Evolutionary conservation across 2,113 vertebrate species (phyloP), one percentile per base, ranked within the genome.

Genomic region (Vimba vimba): DNA sequence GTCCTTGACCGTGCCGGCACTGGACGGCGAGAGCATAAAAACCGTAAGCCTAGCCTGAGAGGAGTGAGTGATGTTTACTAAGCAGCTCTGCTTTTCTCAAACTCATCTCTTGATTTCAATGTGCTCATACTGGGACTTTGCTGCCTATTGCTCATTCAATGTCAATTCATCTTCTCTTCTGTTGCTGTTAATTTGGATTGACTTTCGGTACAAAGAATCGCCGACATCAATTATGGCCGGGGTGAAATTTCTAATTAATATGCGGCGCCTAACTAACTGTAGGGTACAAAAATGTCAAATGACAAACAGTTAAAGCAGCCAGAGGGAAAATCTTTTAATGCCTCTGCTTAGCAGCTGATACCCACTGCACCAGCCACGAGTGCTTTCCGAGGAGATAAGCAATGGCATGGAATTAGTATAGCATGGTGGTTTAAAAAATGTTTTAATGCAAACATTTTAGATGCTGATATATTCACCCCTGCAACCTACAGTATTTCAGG

Each of bases 191-290:
- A 93, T 94, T 91, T 93, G 91, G 90, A 94, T 91, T 92, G 93
- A 94, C 94, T 94, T 91, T 93, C 91, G 92, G 93, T 94, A 91
- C 91, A 87, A 82, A 90, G 85, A 90, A 92, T 94, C 92, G 89
- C 93, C 93, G 89, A 88, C 88, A 82, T 93, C 92, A 92, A 91
- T 94, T 94, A 92, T 87, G 77, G 52, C 75, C 85, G 8, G 43
- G 89, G 90, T 91, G 88, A 90, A 91, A 90, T 83, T 74, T 79
- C 50, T 21, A 55, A 92, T 94, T 91, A 93, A 93, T 94, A 94
- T 91, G 89, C 80, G 86, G 89, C 87, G 87, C 91, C 88, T 90
- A 89, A 93, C 91, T 91, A 90, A 91, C 92, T 91, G 90, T 86
- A 62, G 4, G 25, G 45, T 47, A 25, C 2, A 83, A 21, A 79